phyloP scores from a whole-genome alignment of 2,888 invertebrate genomes.

The Lobophora halterata region DNA sequence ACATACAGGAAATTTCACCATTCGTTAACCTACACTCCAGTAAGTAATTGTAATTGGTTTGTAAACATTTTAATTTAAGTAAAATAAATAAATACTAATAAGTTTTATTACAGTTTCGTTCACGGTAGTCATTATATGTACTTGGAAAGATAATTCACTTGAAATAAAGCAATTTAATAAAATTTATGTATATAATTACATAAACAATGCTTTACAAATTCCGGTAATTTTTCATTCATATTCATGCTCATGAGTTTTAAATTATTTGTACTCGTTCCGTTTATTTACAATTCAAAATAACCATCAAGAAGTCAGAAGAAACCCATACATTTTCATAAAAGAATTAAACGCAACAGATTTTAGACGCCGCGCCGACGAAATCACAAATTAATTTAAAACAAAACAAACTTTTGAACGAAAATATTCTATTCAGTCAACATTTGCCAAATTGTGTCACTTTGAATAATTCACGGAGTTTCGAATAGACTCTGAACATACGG shows the following conservation, averaged over 20 bases:
- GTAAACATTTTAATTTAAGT: no score
- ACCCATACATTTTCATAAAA: slow-evolving; percentile 38
- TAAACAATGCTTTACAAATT: no score
- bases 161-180: no score
- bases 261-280: slow-evolving; percentile 23
- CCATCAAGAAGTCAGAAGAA: slow-evolving; percentile 30
- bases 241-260: slow-evolving; percentile 1
- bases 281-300: slow-evolving; percentile 33
- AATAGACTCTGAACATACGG: slow-evolving; percentile 42
- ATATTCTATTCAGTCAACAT: slow-evolving; percentile 52
- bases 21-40: no score
- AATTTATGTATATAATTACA: no score
- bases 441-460: slow-evolving; percentile 57
- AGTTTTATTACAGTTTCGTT: no score
- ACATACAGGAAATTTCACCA: no score
- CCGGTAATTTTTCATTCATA: slow-evolving; percentile 9
- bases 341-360: slow-evolving; percentile 52
- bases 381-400: slow-evolving; percentile 53
- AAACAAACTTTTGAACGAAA: slow-evolving; percentile 57
- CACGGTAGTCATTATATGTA: no score
- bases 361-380: slow-evolving; percentile 44
- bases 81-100: no score
- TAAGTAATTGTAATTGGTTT: no score
- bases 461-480: slow-evolving; percentile 55
- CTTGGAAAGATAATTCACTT: no score